Base-by-base conservation (phyloP, 2,888 invertebrate genomes). In the Baccha elongata region DNA sequence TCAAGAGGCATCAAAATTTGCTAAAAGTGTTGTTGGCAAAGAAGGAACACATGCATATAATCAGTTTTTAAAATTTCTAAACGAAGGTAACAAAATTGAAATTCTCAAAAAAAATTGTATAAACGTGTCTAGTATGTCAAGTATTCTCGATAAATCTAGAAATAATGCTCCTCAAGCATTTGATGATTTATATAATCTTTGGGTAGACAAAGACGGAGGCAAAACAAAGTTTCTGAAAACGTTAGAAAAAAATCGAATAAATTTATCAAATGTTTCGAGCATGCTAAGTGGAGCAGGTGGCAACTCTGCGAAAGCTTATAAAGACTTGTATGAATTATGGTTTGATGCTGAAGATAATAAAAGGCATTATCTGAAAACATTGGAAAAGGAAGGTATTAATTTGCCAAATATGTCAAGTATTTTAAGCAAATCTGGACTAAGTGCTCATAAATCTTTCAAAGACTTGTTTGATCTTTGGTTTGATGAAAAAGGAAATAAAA, bases 1-100 rank as follows among this genome's bases (percentile, higher is more conserved):
- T 11, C 19, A 8, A 55, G 86, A 87, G 84, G 87, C 86, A 86
- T 84, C 85, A 19, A 87, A 85, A 87, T 87, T 88, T 86, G 87
- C 87, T 86, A 88, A 73, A 87, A 88, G 86, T 86, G 85, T 88
- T 21, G 86, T 85, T 75, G 88, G 88, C 86, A 87, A 65, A 86
- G 86, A 88, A 71, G 87, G 86, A 71, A 88, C 83, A 87, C 86
- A 87, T 84, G 67, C 65, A 86, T 88, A 87, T 87, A 73, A 87
- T 87, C 85, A 87, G 84, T 88, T 88, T 85, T 87, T 88, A 86
- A 81, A 78, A 86, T 87, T 87, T 87, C 87, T 88, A 87, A 86
- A 86, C 86, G 10, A 68, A 21, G 21, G 35, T 5, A n/a, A 37
- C 0, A 13, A 23, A 8, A 21, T 71, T 48, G 6, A 40, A 29